Evolutionary conservation across 2,888 invertebrate species (phyloP), one percentile per base, ranked within the genome.

Genomic region (Tineola bisselliella): DNA sequence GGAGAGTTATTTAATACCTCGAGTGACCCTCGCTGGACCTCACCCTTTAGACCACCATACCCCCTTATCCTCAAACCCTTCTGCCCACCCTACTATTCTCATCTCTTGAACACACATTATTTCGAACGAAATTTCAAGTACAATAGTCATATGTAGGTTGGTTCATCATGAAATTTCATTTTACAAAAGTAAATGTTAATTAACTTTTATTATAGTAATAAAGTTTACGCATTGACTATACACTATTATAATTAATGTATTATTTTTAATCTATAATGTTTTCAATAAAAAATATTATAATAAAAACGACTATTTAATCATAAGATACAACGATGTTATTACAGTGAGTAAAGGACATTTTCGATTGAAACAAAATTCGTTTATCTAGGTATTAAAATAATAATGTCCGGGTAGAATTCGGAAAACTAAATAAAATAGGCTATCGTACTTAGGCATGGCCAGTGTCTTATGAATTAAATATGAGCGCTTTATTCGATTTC

Each of bases 401-500:
- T 38, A 48, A 48, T 48, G 48, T 48, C n/a, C 48, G 17, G 8
- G 17, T 48, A 13, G 48, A 48, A 2, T 48, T 48, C n/a, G 33
- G 33, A 15, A 33, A 58, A 30, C 44, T 83, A 83, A 86, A 86
- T 84, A 86, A 84, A 86, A 84, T 82, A 86, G 84, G 77, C 77
- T 74, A 76, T 72, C 73, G 74, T 81, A 78, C 82, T 79, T 77
- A 78, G 83, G 76, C 83, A 86, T 84, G 84, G 82, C 86, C 84
- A 83, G 82, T 83, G 81, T 77, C 86, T 81, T 84, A 86, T 87
- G 87, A 87, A 87, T 87, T 86, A 87, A 83, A 87, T 87, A 87
- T 87, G 87, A 87, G 87, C 79, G 84, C 83, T 86, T 87, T 87
- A 87, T 87, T 87, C 84, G 87, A 87, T 87, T 86, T 83, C 83